Percentiles rank a stretch among this genome's conserved stretches.
These are phyloP conservation scores for Bombycilla garrulus DNA, from an alignment of 2,113 vertebrate species.

Conservation along the genomic window DNA sequence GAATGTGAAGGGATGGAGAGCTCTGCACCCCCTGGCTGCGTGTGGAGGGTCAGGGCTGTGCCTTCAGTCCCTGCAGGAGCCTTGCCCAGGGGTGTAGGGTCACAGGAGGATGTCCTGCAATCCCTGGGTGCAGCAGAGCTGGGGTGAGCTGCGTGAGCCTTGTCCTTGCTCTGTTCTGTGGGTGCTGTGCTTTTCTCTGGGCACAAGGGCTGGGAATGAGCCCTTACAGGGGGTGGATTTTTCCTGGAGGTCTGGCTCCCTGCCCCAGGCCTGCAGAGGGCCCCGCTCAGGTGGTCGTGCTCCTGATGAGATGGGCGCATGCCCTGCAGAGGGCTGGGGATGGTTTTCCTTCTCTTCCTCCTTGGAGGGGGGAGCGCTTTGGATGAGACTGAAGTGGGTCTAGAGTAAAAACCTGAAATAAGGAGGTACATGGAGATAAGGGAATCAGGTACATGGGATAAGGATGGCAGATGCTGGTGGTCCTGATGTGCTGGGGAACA, in stretches of 20 bases:
- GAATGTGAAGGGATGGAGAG: neutral
- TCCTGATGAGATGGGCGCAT: neutral
- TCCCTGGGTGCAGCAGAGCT: neutral
- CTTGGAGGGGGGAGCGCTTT: fast-evolving
- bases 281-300: neutral
- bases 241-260: neutral
- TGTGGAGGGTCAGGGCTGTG: neutral
- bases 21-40: fast-evolving
- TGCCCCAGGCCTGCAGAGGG: neutral
- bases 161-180: neutral
- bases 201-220: neutral
- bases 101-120: neutral
- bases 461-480: neutral
- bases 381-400: neutral
- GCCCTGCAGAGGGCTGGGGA: neutral
- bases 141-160: neutral
- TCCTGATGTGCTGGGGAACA: neutral
- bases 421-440: neutral
- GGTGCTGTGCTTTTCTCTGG: neutral
- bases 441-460: neutral
- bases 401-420: neutral
- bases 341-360: neutral
- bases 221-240: fast-evolving
- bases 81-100: fast-evolving
- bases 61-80: neutral